Evolutionary conservation across 92 coral and sea anemone genomes (phyloP).

Genomic region (Nematostella vectensis): DNA sequence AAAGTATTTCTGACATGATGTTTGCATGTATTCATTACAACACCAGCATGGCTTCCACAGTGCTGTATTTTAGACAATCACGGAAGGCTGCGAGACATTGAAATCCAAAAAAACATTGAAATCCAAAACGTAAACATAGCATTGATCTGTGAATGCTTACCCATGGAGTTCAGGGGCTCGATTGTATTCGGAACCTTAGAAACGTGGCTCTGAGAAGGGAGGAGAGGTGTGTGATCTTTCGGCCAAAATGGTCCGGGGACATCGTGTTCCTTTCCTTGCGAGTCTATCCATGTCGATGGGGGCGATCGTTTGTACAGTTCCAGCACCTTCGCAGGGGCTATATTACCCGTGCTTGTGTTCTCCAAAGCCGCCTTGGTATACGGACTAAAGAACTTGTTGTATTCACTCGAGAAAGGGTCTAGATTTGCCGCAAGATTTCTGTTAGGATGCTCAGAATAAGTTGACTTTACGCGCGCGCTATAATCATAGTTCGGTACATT

Average conservation of each 20-base stretch:
- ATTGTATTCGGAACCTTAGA: slow-evolving; percentile 50
- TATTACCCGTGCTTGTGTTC: slow-evolving; percentile 5
- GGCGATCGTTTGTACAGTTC: slow-evolving; percentile 45
- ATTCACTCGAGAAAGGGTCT: slow-evolving; percentile 57
- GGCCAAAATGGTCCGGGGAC: slow-evolving; percentile 91
- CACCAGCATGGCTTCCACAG: no score
- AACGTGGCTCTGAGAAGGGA: slow-evolving; percentile 59
- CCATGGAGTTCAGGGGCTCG: slow-evolving; percentile 71
- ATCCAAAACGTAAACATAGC: not conserved
- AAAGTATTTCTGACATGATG: no score
- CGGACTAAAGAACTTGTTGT: slow-evolving; percentile 42
- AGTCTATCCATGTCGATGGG: slow-evolving; percentile 49
- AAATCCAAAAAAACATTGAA: not conserved
- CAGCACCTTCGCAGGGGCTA: not conserved
- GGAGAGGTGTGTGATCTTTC: slow-evolving; percentile 72
- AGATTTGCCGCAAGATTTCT: slow-evolving; percentile 1
- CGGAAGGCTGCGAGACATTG: no score
- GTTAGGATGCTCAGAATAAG: not conserved
- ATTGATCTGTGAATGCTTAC: slow-evolving; percentile 28
- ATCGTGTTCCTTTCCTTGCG: slow-evolving; percentile 49
- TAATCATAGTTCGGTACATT: not conserved
- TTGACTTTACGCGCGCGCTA: not conserved
- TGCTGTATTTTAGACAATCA: no score
- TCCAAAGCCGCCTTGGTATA: slow-evolving; percentile 67
- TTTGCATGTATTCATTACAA: no score